These are phyloP conservation scores for Holothuria glaberrima DNA, from an alignment of 35 echinoderm and acorn worm species.

Conservation along the genomic window DNA sequence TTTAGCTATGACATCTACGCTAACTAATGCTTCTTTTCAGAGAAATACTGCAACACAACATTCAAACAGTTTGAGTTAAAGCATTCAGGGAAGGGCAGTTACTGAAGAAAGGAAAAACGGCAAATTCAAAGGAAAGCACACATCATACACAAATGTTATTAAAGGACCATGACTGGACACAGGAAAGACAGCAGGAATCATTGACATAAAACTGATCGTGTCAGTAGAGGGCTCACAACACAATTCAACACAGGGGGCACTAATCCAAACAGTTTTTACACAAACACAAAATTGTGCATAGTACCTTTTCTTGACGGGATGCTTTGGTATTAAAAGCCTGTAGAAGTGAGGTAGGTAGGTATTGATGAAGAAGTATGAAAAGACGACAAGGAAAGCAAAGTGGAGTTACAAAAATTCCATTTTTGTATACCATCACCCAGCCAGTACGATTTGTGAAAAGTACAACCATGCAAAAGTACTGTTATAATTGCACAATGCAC, in stretches of 20 bases:
- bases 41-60: too few species aligned
- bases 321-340: conserved; percentile 59
- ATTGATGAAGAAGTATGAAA: neutral
- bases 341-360: conserved; percentile 36
- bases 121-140: too few species aligned
- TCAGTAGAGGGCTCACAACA: conserved; percentile 1
- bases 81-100: too few species aligned
- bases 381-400: neutral
- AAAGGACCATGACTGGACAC: neutral
- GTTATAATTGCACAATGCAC: too few species aligned
- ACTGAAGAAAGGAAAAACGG: too few species aligned
- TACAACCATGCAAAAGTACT: too few species aligned
- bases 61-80: too few species aligned
- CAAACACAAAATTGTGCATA: conserved; percentile 13
- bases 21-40: too few species aligned
- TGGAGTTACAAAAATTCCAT: neutral
- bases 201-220: neutral
- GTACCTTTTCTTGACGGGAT: conserved; percentile 50
- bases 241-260: neutral
- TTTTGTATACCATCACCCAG: too few species aligned
- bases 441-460: too few species aligned
- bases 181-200: neutral
- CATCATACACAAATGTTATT: too few species aligned
- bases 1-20: too few species aligned
- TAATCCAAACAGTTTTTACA: neutral